phyloP scores from a whole-genome alignment of 2,888 invertebrate species.

The Melangyna quadrimaculata region DNA sequence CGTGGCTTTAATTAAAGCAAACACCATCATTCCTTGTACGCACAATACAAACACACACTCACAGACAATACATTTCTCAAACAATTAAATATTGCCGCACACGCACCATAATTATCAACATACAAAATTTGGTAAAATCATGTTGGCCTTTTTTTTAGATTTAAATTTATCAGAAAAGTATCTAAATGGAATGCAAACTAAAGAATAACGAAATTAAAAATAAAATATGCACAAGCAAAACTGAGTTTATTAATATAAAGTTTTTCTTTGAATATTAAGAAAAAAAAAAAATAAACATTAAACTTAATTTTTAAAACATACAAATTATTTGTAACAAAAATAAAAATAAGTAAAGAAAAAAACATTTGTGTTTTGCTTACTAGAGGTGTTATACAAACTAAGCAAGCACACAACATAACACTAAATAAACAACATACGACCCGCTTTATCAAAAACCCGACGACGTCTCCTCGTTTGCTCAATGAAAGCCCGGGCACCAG shows the following conservation, averaged over 20 bases:
- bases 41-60: neutral
- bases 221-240: neutral
- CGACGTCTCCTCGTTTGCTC: conserved; percentile 64
- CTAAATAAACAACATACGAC: conserved; percentile 65
- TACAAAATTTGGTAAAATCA: neutral
- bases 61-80: neutral
- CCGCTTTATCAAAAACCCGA: conserved; percentile 69
- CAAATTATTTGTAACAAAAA: neutral
- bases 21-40: neutral
- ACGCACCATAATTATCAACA: neutral
- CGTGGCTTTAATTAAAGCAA: conserved; percentile 26
- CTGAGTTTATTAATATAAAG: neutral
- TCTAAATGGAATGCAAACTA: neutral
- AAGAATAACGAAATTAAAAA: neutral
- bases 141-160: neutral
- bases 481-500: conserved; percentile 66
- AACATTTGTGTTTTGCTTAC: conserved; percentile 53
- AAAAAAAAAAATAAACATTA: neutral
- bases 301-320: neutral
- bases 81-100: neutral
- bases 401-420: conserved; percentile 69
- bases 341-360: neutral
- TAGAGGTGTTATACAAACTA: conserved; percentile 59
- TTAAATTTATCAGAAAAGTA: neutral
- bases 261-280: neutral